phyloP scores from a whole-genome alignment of 2,888 invertebrate genomes.

The Halocaridina rubra region DNA sequence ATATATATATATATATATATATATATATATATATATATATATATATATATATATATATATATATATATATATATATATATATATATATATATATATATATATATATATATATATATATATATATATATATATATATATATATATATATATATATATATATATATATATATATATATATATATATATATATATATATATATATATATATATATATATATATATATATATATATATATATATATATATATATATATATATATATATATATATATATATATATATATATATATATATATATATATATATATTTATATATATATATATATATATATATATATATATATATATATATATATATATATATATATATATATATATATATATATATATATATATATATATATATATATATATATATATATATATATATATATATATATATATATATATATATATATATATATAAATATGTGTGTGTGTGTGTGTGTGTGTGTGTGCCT shows the following conservation, averaged over 20 bases:
- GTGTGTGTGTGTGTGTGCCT: neutral
- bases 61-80: too few species aligned
- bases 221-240: slow-evolving; percentile 19
- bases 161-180: too few species aligned
- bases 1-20: too few species aligned
- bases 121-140: too few species aligned
- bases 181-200: slow-evolving; percentile 12
- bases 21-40: too few species aligned
- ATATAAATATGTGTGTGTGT: too few species aligned
- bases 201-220: slow-evolving; percentile 16
- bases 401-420: neutral
- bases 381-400: neutral
- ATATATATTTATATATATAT: neutral
- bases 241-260: slow-evolving; percentile 3
- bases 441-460: neutral
- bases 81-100: too few species aligned
- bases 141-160: too few species aligned
- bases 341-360: neutral
- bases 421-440: neutral
- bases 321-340: slow-evolving; percentile 6
- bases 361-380: neutral
- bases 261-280: slow-evolving; percentile 11
- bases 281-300: neutral
- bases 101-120: too few species aligned
- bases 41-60: too few species aligned